Evolutionary conservation across 2,888 invertebrate species (phyloP), one percentile per base, ranked within the genome.

Genomic region (Caenorhabditis doughertyi): DNA sequence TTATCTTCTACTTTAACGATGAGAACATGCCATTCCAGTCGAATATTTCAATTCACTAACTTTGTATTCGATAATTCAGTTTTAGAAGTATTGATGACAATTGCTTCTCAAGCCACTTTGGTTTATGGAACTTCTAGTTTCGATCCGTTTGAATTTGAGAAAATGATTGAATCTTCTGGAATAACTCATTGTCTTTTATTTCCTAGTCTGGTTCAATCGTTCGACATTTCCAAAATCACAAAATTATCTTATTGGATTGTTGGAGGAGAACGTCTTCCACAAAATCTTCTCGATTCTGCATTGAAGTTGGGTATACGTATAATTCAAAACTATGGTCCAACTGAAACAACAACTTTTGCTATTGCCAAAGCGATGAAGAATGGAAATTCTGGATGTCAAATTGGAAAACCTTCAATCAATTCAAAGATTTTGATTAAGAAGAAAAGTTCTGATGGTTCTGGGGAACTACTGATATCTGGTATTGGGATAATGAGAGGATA

Each of bases 321-420:
- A 16, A 79, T 89, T 25, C 90, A 90, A 58, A 90, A 89, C 56
- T 90, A 90, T 62, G 90, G 90, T 13, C 90, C 90, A 0, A 90
- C 90, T 0, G 90, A 90, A 60, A 89, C 89, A 13, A 90, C 90
- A 7, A 85, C 88, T 3, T 90, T 87, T 53, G 79, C 81, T n/a
- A 42, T 90, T 49, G 42, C 81, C 0, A 71, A 79, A 51, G 49
- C 62, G 11, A 89, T 90, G 89, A 82, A 44, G 25, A 49, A 27
- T 8, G 76, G 81, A 2, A 89, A 90, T 72, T 32, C 70, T 16
- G 72, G 89, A 42, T 82, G 85, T 27, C 86, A 84, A 32, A 71
- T 90, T 9, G 90, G 90, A 29, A 23, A 21, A 21, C 85, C 88
- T 0, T 77, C 90, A 8, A 39, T 68, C 9, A 89, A 89, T 70